Percentiles rank a stretch among this genome's conserved stretches.
Conservation (phyloP, 2,797 vertebrate species). For the Sebastolobus altivelis region DNA sequence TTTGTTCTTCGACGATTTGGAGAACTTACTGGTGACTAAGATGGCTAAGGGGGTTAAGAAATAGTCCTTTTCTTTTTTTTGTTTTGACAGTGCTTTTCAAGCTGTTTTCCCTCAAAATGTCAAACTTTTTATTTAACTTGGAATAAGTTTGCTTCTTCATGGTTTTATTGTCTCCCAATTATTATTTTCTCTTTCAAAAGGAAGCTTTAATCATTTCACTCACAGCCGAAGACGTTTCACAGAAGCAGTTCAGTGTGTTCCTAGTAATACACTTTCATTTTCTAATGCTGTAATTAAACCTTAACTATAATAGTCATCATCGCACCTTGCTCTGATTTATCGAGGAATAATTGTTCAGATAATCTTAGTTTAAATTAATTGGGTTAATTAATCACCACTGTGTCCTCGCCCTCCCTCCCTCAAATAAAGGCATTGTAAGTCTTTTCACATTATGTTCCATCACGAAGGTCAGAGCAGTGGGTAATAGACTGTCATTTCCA, state of each 20-base stretch:
- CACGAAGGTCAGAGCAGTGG: conserved; percentile 79
- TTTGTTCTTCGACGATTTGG: neutral
- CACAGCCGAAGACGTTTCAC: conserved; percentile 7
- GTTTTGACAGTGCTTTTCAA: neutral
- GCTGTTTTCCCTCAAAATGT: neutral
- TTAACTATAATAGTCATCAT: conserved; percentile 76
- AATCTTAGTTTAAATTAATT: conserved; percentile 86
- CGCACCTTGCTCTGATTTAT: conserved; percentile 82
- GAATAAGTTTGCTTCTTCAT: neutral
- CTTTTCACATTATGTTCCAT: conserved; percentile 79
- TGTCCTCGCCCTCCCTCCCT: conserved; percentile 56
- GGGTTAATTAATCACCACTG: conserved; percentile 84
- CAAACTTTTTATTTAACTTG: neutral
- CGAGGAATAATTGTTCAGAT: conserved; percentile 84
- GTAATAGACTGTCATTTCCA: conserved; percentile 82
- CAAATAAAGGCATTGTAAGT: conserved; percentile 76
- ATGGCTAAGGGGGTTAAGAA: neutral
- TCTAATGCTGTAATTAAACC: conserved; percentile 79
- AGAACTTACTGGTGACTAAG: neutral
- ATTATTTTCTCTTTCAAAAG: conserved; percentile 16
- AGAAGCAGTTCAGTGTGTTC: conserved; percentile 35
- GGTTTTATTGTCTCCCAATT: conserved; percentile 13
- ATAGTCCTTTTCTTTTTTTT: neutral
- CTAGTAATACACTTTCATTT: conserved; percentile 54
- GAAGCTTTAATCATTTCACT: conserved; percentile 16